Percentiles rank a stretch among this genome's conserved stretches.
Evolutionary conservation across 2,888 invertebrate genomes (phyloP).

Genomic region (Pteria penguin): DNA sequence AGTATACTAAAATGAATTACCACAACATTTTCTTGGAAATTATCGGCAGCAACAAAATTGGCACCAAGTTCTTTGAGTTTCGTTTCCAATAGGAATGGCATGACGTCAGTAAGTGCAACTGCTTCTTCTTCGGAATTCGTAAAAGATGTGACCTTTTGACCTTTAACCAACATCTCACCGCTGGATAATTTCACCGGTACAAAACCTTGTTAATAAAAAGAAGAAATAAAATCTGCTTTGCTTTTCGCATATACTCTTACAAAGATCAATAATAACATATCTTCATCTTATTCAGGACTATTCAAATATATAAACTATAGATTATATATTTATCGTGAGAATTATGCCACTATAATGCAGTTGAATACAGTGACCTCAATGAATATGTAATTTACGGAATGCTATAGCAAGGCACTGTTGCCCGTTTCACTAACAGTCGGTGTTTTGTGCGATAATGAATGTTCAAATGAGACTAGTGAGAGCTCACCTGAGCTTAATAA

Average conservation of each 20-base stretch:
- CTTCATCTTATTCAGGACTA: no score
- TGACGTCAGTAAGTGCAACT: slow-evolving; percentile 49
- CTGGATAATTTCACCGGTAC: slow-evolving; percentile 55
- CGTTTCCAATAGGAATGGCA: slow-evolving; percentile 70
- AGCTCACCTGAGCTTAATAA: no score
- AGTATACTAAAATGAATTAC: not conserved
- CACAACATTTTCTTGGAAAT: slow-evolving; percentile 48
- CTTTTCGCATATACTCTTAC: no score
- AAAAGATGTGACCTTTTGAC: slow-evolving; percentile 61
- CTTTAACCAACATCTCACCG: slow-evolving; percentile 58
- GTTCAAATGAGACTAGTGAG: no score
- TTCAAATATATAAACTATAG: no score
- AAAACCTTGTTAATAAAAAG: slow-evolving; percentile 60
- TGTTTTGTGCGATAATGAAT: no score
- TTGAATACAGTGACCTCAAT: not conserved
- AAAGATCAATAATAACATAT: no score
- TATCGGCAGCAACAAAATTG: slow-evolving; percentile 47
- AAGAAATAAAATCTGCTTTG: no score
- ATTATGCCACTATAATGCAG: not conserved
- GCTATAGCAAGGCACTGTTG: no score
- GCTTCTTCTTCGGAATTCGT: slow-evolving; percentile 66
- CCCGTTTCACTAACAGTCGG: no score
- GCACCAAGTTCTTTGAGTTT: slow-evolving; percentile 59
- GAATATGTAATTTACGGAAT: no score
- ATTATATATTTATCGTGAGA: no score